A percentile compares a stretch with the other conserved stretches of the same genome.
Evolutionary conservation across 2,113 vertebrate genomes (phyloP).

Genomic region (Nothoprocta pentlandii): DNA sequence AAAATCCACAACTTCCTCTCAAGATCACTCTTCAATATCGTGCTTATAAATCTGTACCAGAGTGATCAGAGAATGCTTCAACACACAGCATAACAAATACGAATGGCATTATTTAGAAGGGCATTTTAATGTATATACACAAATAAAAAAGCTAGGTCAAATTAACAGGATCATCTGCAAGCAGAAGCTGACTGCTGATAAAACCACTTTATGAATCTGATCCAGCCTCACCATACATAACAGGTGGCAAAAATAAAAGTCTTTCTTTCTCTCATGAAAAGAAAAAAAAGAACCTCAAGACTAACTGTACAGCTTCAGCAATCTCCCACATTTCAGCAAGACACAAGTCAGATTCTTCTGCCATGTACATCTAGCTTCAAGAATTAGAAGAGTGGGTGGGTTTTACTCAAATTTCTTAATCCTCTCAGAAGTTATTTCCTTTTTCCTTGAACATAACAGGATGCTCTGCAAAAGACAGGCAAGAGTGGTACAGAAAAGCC

Average conservation of each 20-base stretch:
- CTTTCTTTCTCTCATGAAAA: conserved; percentile 4
- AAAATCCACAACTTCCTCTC: background rate
- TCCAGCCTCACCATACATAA: conserved; percentile 9
- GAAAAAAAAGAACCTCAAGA: background rate
- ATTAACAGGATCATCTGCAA: conserved; percentile 33
- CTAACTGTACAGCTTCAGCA: conserved; percentile 8
- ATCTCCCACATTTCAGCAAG: background rate
- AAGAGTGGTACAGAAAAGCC: conserved; percentile 55
- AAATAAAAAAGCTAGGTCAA: conserved; percentile 51
- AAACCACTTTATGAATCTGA: background rate
- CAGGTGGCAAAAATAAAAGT: background rate
- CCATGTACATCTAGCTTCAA: background rate
- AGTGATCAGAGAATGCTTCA: background rate
- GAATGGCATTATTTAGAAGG: conserved; percentile 24
- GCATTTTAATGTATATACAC: conserved; percentile 54
- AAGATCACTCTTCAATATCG: background rate
- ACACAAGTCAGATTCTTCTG: background rate
- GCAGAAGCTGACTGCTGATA: conserved; percentile 25
- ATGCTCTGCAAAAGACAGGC: conserved; percentile 27
- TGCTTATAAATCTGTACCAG: conserved; percentile 12
- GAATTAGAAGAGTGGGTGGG: conserved; percentile 19
- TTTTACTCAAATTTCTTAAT: conserved; percentile 19
- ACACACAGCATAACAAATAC: conserved; percentile 35
- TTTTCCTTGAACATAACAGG: conserved; percentile 38
- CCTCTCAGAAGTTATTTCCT: background rate